phyloP scores from a whole-genome alignment of 2,113 vertebrate species.

The Pontoporia blainvillei region DNA sequence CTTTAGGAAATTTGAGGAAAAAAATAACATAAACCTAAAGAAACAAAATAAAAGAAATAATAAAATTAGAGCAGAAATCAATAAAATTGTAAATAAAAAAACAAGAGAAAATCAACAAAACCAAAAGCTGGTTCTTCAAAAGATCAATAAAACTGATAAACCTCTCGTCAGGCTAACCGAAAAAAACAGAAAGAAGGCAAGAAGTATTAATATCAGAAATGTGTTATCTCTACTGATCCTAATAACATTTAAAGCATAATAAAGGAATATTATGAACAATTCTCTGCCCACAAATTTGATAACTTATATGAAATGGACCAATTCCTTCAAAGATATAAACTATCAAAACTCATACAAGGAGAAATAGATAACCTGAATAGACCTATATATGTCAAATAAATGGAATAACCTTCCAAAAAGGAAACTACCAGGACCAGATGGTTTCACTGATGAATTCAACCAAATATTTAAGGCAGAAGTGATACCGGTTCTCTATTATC shows the following conservation, averaged over 20 bases:
- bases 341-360: neutral
- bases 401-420: neutral
- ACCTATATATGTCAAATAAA: neutral
- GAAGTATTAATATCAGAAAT: constrained; percentile 25
- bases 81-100: neutral
- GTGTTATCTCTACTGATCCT: neutral
- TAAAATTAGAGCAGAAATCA: constrained; percentile 1
- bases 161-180: neutral
- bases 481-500: neutral
- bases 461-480: neutral
- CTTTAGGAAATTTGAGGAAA: neutral
- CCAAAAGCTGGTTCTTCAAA: neutral
- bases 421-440: neutral
- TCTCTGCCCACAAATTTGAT: neutral
- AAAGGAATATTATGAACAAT: neutral
- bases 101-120: neutral
- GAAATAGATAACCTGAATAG: neutral
- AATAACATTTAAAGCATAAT: neutral
- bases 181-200: neutral
- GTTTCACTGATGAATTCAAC: neutral
- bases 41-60: neutral
- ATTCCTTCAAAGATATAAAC: neutral
- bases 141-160: neutral
- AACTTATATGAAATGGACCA: neutral
- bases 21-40: neutral